Evolutionary conservation across 2,797 vertebrate genomes (phyloP), one percentile per base, ranked within the genome.

Genomic region (Ispidina picta): DNA sequence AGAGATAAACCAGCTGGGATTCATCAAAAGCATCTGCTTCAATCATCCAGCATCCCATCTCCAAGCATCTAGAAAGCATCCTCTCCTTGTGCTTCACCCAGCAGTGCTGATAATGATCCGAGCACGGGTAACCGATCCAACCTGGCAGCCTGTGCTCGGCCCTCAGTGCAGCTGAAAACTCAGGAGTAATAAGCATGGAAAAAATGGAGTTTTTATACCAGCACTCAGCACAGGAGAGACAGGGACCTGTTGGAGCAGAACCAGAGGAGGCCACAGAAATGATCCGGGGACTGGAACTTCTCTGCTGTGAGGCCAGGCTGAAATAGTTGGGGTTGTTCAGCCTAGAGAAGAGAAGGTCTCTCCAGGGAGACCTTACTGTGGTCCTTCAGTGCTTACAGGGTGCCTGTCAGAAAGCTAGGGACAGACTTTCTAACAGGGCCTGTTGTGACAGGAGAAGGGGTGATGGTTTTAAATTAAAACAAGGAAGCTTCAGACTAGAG

Each of bases 21-120:
- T 69, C 33, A 81, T 92, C 66, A 70, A 56, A 90, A 77, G 41
- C 68, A 52, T 72, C 79, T 92, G 56, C 52, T 92, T 81, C 56
- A 25, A 2, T 77, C 54, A 64, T 65, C 56, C 72, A 69, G 43
- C 62, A 51, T 81, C 56, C 70, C 46, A 51, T 56, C 86, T 83
- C 60, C 31, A 60, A 60, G 46, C 3, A 1, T 65, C 62, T 79
- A 55, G 33, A 60, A 26, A 52, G 20, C 49, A 48, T 81, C 68
- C 2, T 4, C 60, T 77, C 75, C 48, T 65, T 60, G 29, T 37
- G 62, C 37, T 56, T 62, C 71, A 46, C 62, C 48, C 22, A n/a
- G 52, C 51, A 16, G 22, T 55, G 76, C 51, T 28, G 55, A 48
- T 58, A 44, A 55, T 26, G 22, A 41, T 46, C 31, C 54, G 14